Conservation (phyloP, 2,113 vertebrate genomes). For the Porphyrio hochstetteri region DNA sequence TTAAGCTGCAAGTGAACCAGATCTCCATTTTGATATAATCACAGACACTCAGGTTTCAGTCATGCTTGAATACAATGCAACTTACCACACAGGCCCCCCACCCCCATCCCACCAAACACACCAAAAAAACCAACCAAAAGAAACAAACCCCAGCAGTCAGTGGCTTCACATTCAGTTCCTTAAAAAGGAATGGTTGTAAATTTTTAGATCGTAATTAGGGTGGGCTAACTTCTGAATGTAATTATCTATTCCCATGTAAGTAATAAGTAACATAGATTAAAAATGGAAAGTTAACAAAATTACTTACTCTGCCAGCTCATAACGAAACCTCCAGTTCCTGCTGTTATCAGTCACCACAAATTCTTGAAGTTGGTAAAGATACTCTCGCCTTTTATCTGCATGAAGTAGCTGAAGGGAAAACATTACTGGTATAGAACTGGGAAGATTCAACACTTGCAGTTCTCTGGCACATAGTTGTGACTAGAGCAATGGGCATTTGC, state of each 20-base stretch:
- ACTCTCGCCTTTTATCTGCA: slow-evolving; percentile 80
- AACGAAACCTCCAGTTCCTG: slow-evolving; percentile 80
- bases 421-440: neutral
- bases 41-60: neutral
- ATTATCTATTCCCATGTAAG: neutral
- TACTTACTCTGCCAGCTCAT: slow-evolving; percentile 79
- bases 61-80: neutral
- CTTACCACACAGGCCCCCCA: neutral
- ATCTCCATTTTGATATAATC: neutral
- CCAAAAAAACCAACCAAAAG: neutral
- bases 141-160: neutral
- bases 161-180: neutral
- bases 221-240: neutral
- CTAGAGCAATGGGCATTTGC: too few species aligned
- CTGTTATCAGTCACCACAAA: slow-evolving; percentile 79
- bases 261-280: neutral
- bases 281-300: neutral
- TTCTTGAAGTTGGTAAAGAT: slow-evolving; percentile 80
- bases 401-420: slow-evolving; percentile 74
- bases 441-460: neutral
- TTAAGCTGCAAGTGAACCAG: neutral
- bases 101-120: too few species aligned
- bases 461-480: neutral
- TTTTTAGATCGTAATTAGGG: neutral
- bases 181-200: neutral